Conservation (phyloP, 2,113 vertebrate species). For the Sisor rabdophorus region DNA sequence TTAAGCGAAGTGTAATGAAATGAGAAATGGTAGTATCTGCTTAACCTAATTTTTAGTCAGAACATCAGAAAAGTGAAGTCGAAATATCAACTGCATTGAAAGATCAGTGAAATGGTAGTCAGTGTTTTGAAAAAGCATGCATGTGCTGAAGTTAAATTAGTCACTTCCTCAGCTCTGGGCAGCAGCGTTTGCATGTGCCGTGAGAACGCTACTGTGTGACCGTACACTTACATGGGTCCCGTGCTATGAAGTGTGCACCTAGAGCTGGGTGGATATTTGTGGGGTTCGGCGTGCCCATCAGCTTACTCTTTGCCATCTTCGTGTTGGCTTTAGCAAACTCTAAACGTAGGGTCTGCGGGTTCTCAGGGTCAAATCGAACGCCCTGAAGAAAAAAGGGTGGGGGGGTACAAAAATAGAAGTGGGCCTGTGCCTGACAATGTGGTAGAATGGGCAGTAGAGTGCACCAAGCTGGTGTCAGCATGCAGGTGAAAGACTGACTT, state of each 20-base stretch:
- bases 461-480: slow-evolving; percentile 74
- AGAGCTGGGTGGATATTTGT: slow-evolving; percentile 94
- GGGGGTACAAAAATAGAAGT: slow-evolving; percentile 62
- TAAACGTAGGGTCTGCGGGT: slow-evolving; percentile 95
- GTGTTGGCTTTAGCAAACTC: slow-evolving; percentile 99
- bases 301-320: slow-evolving; percentile 99
- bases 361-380: slow-evolving; percentile 97
- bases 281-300: slow-evolving; percentile 97
- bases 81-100: slow-evolving; percentile 26
- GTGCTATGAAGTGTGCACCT: slow-evolving; percentile 96
- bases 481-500: slow-evolving; percentile 66
- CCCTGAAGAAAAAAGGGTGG: slow-evolving; percentile 77
- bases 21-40: too few relatives aligned
- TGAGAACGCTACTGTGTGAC: slow-evolving; percentile 67
- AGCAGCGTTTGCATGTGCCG: slow-evolving; percentile 34
- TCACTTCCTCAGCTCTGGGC: slow-evolving; percentile 35
- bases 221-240: slow-evolving; percentile 95
- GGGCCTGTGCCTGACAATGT: slow-evolving; percentile 62
- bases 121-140: slow-evolving; percentile 62
- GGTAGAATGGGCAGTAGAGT: slow-evolving; percentile 60
- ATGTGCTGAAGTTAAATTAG: slow-evolving; percentile 71
- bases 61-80: slow-evolving; percentile 41
- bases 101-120: slow-evolving; percentile 26
- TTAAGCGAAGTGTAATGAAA: background rate
- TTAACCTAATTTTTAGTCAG: background rate